Evolutionary conservation across 1,140 invertebrate species (phyloP), one percentile per base, ranked within the genome.

Genomic region (Platyscapa corneri): DNA sequence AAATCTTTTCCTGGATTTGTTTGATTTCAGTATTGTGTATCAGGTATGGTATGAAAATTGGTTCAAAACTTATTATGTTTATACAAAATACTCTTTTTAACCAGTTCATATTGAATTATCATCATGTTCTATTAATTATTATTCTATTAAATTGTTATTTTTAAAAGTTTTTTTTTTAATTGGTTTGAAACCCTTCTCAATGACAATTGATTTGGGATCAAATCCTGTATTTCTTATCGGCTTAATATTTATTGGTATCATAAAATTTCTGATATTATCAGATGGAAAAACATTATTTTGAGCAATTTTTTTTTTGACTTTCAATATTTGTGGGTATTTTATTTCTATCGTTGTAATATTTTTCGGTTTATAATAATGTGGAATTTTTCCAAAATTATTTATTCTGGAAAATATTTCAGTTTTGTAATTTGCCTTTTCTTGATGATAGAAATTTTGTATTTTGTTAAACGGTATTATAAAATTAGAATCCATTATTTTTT

Each of bases 141-240:
- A 84, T 94, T 93, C 60, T 95, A 94, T 87, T 95, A 92, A n/a
- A n/a, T n/a, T n/a, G n/a, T n/a, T n/a, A 46, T 91, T 92, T 14
- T 92, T 23, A 1, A 88, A 84, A n/a, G 85, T 88, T 82, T 94
- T 95, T 30, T 94, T 93, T n/a, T 97, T 94, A 30, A 97, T 97
- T 1, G 97, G 97, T 84, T 96, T 96, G 88, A 97, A 97, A 0
- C 97, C 97, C 79, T 96, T 95, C 92, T 97, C 97, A 53, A 97
- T 96, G 0, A 97, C 95, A 27, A 97, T 95, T 0, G 96, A 96
- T 84, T 95, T 95, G 0, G 96, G 96, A 90, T 97, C 95, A 89
- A 97, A 97, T 0, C 97, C 97, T 7, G 95, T 96, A 88, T 96
- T 96, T 0, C 95, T 92, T 0, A 95, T 94, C 0, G 90, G 89